Percentiles rank a stretch among this genome's conserved stretches.
phyloP scores from a whole-genome alignment of 2,888 invertebrate genomes.

The Ganaspis brasiliensis region DNA sequence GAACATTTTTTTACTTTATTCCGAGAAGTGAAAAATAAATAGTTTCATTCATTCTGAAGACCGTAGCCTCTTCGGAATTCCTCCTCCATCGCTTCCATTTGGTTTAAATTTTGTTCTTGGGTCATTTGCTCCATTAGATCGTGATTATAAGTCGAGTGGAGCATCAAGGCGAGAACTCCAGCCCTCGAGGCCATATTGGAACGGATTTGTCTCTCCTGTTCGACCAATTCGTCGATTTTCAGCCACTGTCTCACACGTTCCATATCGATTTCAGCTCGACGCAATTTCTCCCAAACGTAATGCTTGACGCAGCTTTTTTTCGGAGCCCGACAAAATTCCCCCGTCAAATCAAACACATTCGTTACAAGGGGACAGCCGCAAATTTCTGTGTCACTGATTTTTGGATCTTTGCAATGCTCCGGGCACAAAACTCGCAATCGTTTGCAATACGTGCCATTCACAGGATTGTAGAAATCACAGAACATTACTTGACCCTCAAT shows the following conservation, averaged over 20 bases:
- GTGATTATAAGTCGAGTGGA: slow-evolving; percentile 98
- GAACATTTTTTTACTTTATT: too few species aligned
- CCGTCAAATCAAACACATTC: slow-evolving; percentile 91
- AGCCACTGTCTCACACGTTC: slow-evolving; percentile 96
- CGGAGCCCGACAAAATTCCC: slow-evolving; percentile 92
- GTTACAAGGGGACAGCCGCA: slow-evolving; percentile 96
- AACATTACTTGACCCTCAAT: slow-evolving; percentile 98
- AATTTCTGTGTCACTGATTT: slow-evolving; percentile 92
- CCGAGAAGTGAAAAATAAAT: too few species aligned
- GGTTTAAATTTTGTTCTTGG: slow-evolving; percentile 82
- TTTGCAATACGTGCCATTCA: slow-evolving; percentile 96
- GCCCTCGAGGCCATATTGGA: slow-evolving; percentile 89
- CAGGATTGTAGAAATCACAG: slow-evolving; percentile 96
- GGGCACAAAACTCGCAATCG: slow-evolving; percentile 97
- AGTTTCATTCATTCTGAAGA: slow-evolving; percentile 8
- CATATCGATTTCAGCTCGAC: slow-evolving; percentile 97
- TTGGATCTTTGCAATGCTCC: slow-evolving; percentile 97
- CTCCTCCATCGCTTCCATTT: slow-evolving; percentile 81
- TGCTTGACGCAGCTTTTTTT: slow-evolving; percentile 96
- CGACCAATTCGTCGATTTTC: slow-evolving; percentile 95
- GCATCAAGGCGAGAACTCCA: slow-evolving; percentile 95
- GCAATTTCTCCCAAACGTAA: slow-evolving; percentile 97
- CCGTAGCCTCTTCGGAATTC: slow-evolving; percentile 75
- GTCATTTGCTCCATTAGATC: slow-evolving; percentile 90
- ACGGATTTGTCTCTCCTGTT: slow-evolving; percentile 94